phyloP scores from a whole-genome alignment of 2,113 vertebrate species.

The Diadophis punctatus region DNA sequence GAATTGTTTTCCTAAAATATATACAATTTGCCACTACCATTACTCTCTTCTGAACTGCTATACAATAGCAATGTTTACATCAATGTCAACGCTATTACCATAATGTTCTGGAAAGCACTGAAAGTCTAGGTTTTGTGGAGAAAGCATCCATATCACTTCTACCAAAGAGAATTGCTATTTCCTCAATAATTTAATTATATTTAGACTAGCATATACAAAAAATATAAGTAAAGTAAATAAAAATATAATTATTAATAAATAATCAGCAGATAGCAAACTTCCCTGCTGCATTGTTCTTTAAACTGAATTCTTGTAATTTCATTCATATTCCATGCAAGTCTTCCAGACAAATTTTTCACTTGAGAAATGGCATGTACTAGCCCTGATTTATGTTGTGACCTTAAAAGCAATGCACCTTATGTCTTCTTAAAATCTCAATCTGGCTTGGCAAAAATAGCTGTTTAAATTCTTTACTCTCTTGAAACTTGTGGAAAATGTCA shows the following conservation, averaged over 20 bases:
- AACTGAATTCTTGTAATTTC: not conserved
- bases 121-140: not conserved
- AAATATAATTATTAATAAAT: not conserved
- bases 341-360: not conserved
- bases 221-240: too few relatives aligned
- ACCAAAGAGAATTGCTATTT: not conserved
- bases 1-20: not conserved
- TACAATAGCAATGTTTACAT: not conserved
- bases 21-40: not conserved
- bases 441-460: rapidly evolving
- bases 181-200: not conserved
- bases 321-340: slow-evolving; percentile 6
- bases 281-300: not conserved
- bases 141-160: not conserved
- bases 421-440: not conserved
- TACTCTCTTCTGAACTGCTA: not conserved
- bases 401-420: not conserved
- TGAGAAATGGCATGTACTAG: not conserved
- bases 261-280: not conserved
- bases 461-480: not conserved
- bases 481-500: not conserved
- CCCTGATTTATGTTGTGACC: not conserved
- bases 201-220: not conserved
- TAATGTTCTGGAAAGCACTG: not conserved
- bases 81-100: not conserved